Evolutionary conservation across 2,113 vertebrate species (phyloP).

Genomic region (Lota lota): DNA sequence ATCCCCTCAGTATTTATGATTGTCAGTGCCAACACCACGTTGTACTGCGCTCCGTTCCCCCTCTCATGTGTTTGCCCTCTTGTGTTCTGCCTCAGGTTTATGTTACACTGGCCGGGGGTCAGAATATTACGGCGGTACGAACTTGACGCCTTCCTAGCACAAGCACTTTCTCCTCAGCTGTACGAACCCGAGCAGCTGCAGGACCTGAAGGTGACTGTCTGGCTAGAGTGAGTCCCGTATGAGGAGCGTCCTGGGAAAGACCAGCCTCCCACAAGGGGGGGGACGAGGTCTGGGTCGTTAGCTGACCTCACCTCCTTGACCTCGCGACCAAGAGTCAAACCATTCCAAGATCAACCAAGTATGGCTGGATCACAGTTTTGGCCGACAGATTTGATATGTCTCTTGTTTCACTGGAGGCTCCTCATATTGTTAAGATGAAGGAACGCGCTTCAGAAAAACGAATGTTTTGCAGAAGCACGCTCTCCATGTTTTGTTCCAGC

Average conservation of each 20-base stretch:
- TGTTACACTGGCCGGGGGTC: conserved; percentile 96
- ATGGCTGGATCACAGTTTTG: not conserved
- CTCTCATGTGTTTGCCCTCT: conserved; percentile 41
- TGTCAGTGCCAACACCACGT: conserved; percentile 30
- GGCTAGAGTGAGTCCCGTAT: conserved; percentile 35
- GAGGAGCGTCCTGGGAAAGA: conserved; percentile 51
- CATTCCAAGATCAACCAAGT: not conserved
- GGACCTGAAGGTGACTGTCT: conserved; percentile 89
- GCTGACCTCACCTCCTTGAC: no score
- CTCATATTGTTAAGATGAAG: conserved; percentile 40
- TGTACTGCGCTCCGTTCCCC: no score
- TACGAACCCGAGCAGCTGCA: conserved; percentile 97
- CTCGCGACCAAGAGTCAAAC: not conserved
- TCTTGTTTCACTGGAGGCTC: conserved; percentile 49
- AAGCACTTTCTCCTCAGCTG: conserved; percentile 94
- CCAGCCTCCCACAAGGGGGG: not conserved
- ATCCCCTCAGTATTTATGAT: conserved; percentile 31
- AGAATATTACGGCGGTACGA: conserved; percentile 93
- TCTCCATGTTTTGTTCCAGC: conserved; percentile 21
- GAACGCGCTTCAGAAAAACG: conserved; percentile 14
- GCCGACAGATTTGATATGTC: not conserved
- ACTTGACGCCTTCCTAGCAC: conserved; percentile 94
- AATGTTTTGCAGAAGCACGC: conserved; percentile 34
- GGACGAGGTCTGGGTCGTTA: no score
- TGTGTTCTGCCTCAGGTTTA: conserved; percentile 83